Evolutionary conservation across 2,888 invertebrate species (phyloP), one percentile per base, ranked within the genome.

Genomic region (Scaptodrosophila latifasciaeformis): DNA sequence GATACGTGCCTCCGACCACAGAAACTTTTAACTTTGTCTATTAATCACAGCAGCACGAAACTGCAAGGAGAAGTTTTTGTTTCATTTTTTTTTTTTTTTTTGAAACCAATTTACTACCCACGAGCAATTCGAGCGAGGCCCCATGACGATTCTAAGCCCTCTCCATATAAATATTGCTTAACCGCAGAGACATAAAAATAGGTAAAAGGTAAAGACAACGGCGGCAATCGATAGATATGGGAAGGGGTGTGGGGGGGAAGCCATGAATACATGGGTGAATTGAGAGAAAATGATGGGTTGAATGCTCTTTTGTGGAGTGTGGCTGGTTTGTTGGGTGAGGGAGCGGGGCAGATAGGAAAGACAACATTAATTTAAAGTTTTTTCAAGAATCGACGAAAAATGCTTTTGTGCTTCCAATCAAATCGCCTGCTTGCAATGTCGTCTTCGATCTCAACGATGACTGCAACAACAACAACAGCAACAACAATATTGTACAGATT

Each of bases 281-380:
- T 27, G 24, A 13, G n/a, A 31, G n/a, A 46, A n/a, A n/a, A n/a
- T n/a, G n/a, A n/a, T n/a, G n/a, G n/a, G n/a, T n/a, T n/a, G n/a
- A n/a, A n/a, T n/a, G n/a, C n/a, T n/a, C n/a, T n/a, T n/a, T n/a
- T n/a, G n/a, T n/a, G n/a, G n/a, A n/a, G n/a, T n/a, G n/a, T n/a
- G n/a, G n/a, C n/a, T n/a, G n/a, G n/a, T n/a, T n/a, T n/a, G n/a
- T n/a, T n/a, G n/a, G n/a, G n/a, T n/a, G n/a, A n/a, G n/a, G n/a
- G n/a, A n/a, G n/a, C n/a, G n/a, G n/a, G 34, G 12, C 34, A 34
- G 34, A 34, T 34, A 34, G 34, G 15, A 4, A 34, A 45, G 31
- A 39, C 49, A 47, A 56, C 67, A 72, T 69, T 60, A 69, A 69
- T 76, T 76, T 62, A 46, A 54, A 67, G 65, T 61, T 74, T 53